Evolutionary conservation across 2,888 invertebrate genomes (phyloP).

Genomic region (Eupithecia dodoneata): DNA sequence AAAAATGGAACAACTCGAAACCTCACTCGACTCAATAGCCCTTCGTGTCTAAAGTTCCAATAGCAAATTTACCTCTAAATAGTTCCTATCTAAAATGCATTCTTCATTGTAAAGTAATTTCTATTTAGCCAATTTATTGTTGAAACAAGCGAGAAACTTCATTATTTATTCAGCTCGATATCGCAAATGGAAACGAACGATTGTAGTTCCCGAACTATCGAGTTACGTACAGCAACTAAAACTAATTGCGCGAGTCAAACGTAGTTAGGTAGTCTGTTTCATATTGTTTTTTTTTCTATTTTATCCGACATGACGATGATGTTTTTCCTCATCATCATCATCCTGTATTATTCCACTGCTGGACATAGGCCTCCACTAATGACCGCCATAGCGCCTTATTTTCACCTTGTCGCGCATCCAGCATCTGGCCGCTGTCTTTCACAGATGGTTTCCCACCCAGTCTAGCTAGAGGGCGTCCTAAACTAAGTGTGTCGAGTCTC

Average conservation of each 20-base stretch:
- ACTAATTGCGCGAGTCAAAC: slow-evolving; percentile 23
- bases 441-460: no score
- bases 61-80: not conserved
- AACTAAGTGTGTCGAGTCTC: no score
- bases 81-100: not conserved
- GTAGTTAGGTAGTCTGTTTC: slow-evolving; percentile 3
- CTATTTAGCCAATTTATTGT: slow-evolving; percentile 11
- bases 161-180: slow-evolving; percentile 40
- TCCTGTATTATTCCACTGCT: no score
- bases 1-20: not conserved
- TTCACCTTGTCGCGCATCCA: no score
- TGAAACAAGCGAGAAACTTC: slow-evolving; percentile 26
- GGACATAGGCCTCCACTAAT: no score
- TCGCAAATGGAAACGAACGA: slow-evolving; percentile 36
- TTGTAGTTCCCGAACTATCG: slow-evolving; percentile 32
- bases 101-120: not conserved
- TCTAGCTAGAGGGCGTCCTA: no score
- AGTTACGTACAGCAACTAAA: slow-evolving; percentile 9
- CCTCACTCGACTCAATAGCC: not conserved
- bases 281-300: not conserved
- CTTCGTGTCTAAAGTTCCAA: not conserved
- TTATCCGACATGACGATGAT: not conserved
- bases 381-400: no score
- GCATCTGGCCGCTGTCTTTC: no score
- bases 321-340: not conserved